Evolutionary conservation across 1,140 invertebrate species (phyloP).

Genomic region (Meloidogyne floridensis): DNA sequence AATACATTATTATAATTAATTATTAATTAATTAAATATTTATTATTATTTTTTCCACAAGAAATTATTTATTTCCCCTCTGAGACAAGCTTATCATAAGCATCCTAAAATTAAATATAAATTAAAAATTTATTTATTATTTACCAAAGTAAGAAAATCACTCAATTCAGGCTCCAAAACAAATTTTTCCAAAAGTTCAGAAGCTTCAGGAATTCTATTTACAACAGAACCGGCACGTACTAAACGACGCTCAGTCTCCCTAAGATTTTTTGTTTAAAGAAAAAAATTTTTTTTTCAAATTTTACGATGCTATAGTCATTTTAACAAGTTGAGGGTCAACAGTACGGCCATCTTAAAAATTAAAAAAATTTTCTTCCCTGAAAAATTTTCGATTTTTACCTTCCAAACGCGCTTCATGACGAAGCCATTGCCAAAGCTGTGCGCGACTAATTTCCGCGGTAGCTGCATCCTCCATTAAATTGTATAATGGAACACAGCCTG

Average conservation of each 20-base stretch:
- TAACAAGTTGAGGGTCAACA: conserved; percentile 57
- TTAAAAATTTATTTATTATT: conserved; percentile 29
- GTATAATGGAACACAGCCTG: conserved; percentile 74
- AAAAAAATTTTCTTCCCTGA: conserved; percentile 28
- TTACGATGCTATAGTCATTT: conserved; percentile 64
- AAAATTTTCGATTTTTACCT: conserved; percentile 35
- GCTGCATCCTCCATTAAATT: conserved; percentile 76
- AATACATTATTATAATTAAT: conserved; percentile 10
- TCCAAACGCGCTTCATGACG: conserved; percentile 70
- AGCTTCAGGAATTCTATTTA: conserved; percentile 62
- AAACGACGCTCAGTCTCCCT: conserved; percentile 50
- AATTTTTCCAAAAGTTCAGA: conserved; percentile 64
- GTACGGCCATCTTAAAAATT: conserved; percentile 55
- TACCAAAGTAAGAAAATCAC: conserved; percentile 61
- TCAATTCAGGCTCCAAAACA: conserved; percentile 57
- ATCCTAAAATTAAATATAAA: background rate
- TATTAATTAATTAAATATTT: background rate
- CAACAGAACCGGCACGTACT: conserved; percentile 64
- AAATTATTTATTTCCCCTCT: conserved; percentile 58
- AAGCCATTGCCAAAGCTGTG: conserved; percentile 78
- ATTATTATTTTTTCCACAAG: background rate
- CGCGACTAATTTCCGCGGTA: conserved; percentile 76
- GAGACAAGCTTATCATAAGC: conserved; percentile 61
- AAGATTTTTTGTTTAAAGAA: background rate
- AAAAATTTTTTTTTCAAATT: conserved; percentile 27